Conservation (phyloP, 2,888 invertebrate species). For the Camptogramma bilineatum region DNA sequence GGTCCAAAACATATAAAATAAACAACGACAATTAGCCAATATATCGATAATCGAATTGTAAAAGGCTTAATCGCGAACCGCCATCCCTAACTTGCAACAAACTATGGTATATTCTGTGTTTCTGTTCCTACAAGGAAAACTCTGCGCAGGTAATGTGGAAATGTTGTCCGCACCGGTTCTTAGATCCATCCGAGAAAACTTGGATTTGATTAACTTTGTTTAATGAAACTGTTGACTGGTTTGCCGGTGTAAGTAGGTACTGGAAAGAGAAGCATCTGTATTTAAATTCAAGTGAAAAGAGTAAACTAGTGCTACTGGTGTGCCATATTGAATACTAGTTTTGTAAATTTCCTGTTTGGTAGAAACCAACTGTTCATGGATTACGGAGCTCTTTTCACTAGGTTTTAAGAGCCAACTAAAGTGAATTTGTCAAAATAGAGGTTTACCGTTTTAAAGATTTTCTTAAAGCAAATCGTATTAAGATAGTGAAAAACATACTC, state of each 20-base stretch:
- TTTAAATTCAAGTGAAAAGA: conserved; percentile 30
- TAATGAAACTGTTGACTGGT: conserved; percentile 25
- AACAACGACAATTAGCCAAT: too few relatives aligned
- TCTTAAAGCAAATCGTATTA: too few relatives aligned
- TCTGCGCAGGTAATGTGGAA: conserved; percentile 24
- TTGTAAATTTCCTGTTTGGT: neutral
- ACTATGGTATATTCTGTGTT: conserved; percentile 12
- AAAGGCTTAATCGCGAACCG: neutral
- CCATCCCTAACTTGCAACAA: conserved; percentile 11
- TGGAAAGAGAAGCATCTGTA: conserved; percentile 41
- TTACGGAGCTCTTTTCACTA: neutral
- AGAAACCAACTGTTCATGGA: neutral
- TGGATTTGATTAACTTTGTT: conserved; percentile 33
- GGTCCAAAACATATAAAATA: neutral
- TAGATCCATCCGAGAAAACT: conserved; percentile 28
- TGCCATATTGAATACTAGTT: conserved; percentile 1
- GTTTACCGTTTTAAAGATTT: too few relatives aligned
- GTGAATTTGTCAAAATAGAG: too few relatives aligned
- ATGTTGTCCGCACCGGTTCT: conserved; percentile 20
- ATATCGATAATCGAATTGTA: too few relatives aligned
- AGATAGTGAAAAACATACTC: too few relatives aligned
- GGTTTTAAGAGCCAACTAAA: neutral
- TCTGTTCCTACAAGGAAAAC: conserved; percentile 26
- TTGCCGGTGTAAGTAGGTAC: conserved; percentile 32
- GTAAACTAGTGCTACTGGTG: conserved; percentile 1